These are phyloP conservation scores for Tragopan temminckii DNA, from an alignment of 2,797 vertebrate genomes.

Conservation along the genomic window DNA sequence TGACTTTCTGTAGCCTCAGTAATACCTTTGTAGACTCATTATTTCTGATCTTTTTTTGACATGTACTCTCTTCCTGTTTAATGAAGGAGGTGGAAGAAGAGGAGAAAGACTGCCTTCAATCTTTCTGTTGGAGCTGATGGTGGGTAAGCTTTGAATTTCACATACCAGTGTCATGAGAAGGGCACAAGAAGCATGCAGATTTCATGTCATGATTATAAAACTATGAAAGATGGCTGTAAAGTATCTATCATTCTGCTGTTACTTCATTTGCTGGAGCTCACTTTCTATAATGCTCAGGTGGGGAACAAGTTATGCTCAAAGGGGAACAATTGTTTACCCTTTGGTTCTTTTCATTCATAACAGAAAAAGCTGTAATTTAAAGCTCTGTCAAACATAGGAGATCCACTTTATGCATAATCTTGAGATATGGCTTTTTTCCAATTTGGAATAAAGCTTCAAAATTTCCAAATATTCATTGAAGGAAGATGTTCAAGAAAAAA, in stretches of 20 bases:
- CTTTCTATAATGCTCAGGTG: not conserved
- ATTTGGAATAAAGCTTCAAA: not conserved
- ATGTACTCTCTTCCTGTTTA: not conserved
- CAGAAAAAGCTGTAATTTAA: constrained; percentile 20
- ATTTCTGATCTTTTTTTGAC: not conserved
- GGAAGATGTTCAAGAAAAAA: not conserved
- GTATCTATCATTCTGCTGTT: not conserved
- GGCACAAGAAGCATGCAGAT: not conserved
- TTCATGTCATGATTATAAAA: not conserved
- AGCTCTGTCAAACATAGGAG: constrained; percentile 8
- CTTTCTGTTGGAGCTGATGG: not conserved
- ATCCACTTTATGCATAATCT: not conserved
- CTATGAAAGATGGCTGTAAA: not conserved
- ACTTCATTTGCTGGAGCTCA: not conserved
- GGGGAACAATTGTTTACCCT: not conserved
- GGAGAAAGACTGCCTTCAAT: not conserved
- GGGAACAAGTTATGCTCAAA: not conserved
- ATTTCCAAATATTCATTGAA: not conserved
- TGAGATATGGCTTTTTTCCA: constrained; percentile 15
- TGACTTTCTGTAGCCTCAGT: not conserved
- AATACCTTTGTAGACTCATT: not conserved
- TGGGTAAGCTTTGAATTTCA: not conserved
- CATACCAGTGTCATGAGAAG: not conserved
- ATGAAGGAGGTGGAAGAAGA: not conserved
- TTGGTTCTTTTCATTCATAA: not conserved